A percentile compares a stretch with the other conserved stretches of the same genome.
Evolutionary conservation across 2,797 vertebrate genomes (phyloP).

Genomic region (Clangula hyemalis): DNA sequence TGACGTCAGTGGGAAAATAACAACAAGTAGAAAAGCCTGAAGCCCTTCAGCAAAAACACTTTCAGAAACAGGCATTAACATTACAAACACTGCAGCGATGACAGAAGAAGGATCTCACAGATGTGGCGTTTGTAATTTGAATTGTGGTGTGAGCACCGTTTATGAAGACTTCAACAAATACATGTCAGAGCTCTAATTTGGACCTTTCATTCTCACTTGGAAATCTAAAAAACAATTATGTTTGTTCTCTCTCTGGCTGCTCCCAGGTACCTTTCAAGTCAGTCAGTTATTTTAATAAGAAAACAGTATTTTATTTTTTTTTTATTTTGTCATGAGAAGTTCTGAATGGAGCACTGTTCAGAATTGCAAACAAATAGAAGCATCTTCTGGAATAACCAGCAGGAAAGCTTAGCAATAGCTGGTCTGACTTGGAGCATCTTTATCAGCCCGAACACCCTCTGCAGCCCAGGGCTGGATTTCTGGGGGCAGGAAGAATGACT

Average conservation of each 20-base stretch:
- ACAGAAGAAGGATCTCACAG: background rate
- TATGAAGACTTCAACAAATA: background rate
- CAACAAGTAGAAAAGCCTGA: background rate
- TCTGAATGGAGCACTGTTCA: background rate
- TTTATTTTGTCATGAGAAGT: background rate
- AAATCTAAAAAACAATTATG: background rate
- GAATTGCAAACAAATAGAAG: background rate
- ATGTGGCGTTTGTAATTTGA: background rate
- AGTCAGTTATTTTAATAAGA: constrained; percentile 1
- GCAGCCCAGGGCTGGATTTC: background rate
- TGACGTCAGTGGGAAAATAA: background rate
- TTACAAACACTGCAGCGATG: background rate
- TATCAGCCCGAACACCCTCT: background rate
- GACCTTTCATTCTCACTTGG: background rate
- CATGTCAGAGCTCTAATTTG: background rate
- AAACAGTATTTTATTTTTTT: background rate
- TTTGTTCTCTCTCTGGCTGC: background rate
- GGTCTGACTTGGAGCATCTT: background rate
- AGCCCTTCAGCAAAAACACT: background rate
- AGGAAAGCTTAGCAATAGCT: background rate
- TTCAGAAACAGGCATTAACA: background rate
- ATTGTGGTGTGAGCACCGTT: background rate
- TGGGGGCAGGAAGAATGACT: background rate
- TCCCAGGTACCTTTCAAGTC: background rate
- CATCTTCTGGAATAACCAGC: background rate